Evolutionary conservation across 2,888 invertebrate species (phyloP).

Genomic region (Entomobrya proxima): DNA sequence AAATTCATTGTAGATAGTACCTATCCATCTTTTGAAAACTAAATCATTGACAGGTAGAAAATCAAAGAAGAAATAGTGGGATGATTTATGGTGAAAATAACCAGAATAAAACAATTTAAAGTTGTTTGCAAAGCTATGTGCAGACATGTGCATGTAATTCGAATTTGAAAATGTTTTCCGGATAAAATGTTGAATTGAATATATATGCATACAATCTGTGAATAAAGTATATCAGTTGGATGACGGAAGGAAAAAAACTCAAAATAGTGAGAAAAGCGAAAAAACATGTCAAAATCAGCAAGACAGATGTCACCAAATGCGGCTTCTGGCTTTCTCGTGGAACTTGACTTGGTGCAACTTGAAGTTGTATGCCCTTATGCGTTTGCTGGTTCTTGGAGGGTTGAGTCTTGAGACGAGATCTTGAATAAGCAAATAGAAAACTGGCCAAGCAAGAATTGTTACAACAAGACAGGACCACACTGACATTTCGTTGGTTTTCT

Average conservation of each 20-base stretch:
- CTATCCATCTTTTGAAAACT: neutral
- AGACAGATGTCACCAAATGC: slow-evolving; percentile 70
- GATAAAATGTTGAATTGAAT: too few species aligned
- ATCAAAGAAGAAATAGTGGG: neutral
- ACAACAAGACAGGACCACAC: slow-evolving; percentile 15
- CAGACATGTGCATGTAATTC: too few species aligned
- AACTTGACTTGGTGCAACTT: neutral
- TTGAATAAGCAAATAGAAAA: neutral
- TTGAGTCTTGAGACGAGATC: neutral
- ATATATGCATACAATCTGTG: too few species aligned
- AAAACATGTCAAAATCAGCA: slow-evolving; percentile 59
- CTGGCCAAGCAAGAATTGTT: slow-evolving; percentile 5
- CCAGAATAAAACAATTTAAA: neutral
- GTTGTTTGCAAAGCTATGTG: neutral
- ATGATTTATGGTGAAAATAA: neutral
- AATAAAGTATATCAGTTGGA: too few species aligned
- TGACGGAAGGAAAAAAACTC: neutral
- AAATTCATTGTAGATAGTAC: neutral
- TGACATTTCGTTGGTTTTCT: neutral
- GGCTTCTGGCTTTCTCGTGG: slow-evolving; percentile 56
- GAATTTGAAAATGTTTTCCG: neutral
- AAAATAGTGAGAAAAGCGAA: neutral
- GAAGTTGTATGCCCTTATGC: neutral
- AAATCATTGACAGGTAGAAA: neutral
- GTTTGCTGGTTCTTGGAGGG: neutral